Evolutionary conservation across 2,113 vertebrate species (phyloP), one percentile per base, ranked within the genome.

Genomic region (Hemiscyllium ocellatum): DNA sequence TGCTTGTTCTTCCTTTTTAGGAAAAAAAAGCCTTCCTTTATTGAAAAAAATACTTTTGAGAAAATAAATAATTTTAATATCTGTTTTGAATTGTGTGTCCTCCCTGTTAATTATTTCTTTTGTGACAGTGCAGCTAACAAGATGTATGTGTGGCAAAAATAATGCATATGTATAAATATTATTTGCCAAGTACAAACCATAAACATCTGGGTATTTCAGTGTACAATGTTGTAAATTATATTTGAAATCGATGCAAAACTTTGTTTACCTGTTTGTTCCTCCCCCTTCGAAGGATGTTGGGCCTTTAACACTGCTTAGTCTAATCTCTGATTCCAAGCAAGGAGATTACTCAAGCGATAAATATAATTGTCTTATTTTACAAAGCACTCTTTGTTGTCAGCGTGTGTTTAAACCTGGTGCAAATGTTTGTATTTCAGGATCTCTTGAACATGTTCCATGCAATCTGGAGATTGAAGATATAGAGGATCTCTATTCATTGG

Each of bases 401-500:
- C n/a, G 85, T 95, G 52, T 72, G 22, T 70, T 33, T 95, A 22
- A 95, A 10, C 50, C 8, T 26, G 47, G 72, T 87, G 65, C 95
- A 83, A 15, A 69, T 85, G 85, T 7, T 91, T 96, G 0, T n/a
- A 13, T 97, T 96, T 96, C 96, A 99, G 99, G 98, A 96, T 98
- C 98, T 96, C 98, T 99, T 96, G 98, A 99, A 97, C 97, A 96
- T 1, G 99, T 98, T 83, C 99, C 99, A 95, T 97, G 98, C 96
- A 98, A 98, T 96, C 97, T 99, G 29, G 98, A 99, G 96, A 91
- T 97, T 19, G 98, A 98, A 96, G 99, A 99, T 96, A 98, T 98
- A 97, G 99, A 99, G 96, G 99, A 99, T 97, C 97, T 99, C 96
- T 99, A 99, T 97, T 98, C 98, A 96, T 96, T 99, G 97, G 99